A percentile compares a stretch with the other conserved stretches of the same genome.
These are phyloP conservation scores for Drosophila trapezifrons DNA, from an alignment of 1,140 invertebrate species.

Conservation along the genomic window DNA sequence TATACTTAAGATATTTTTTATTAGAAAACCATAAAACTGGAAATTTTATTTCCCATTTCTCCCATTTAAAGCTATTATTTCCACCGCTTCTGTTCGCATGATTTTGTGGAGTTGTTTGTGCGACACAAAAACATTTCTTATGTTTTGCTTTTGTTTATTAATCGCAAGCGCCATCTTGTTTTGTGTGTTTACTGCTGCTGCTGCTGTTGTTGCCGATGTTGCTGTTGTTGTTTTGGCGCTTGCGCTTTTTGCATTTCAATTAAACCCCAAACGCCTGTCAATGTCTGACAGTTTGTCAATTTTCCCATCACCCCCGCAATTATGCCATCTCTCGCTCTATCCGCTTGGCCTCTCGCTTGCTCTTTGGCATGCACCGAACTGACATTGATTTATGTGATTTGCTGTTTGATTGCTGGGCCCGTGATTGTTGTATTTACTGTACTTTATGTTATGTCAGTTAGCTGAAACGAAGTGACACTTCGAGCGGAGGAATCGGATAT, in stretches of 20 bases:
- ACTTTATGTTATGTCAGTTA: constrained; percentile 30
- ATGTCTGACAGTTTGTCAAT: constrained; percentile 84
- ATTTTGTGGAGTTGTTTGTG: not conserved
- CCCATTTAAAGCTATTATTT: constrained; percentile 4
- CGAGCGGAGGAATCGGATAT: not conserved
- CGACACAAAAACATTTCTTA: constrained; percentile 16
- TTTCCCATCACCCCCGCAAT: constrained; percentile 39
- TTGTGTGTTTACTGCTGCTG: constrained; percentile 35
- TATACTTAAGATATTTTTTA: not conserved
- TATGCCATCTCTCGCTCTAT: constrained; percentile 5
- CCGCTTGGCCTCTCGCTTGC: constrained; percentile 19
- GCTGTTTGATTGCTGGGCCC: constrained; percentile 37
- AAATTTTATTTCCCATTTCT: not conserved
- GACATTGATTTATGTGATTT: constrained; percentile 79
- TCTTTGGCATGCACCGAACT: constrained; percentile 25
- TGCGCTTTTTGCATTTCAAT: constrained; percentile 83
- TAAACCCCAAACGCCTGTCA: constrained; percentile 76
- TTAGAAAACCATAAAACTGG: not conserved
- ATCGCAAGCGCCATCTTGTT: constrained; percentile 80
- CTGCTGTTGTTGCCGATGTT: constrained; percentile 42
- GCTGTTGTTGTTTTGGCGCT: constrained; percentile 70
- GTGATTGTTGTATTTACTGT: constrained; percentile 46
- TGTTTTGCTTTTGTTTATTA: constrained; percentile 63
- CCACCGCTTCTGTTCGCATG: not conserved
- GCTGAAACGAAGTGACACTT: constrained; percentile 23